Conservation (phyloP, 2,797 vertebrate genomes). For the Sebastes diaconus region DNA sequence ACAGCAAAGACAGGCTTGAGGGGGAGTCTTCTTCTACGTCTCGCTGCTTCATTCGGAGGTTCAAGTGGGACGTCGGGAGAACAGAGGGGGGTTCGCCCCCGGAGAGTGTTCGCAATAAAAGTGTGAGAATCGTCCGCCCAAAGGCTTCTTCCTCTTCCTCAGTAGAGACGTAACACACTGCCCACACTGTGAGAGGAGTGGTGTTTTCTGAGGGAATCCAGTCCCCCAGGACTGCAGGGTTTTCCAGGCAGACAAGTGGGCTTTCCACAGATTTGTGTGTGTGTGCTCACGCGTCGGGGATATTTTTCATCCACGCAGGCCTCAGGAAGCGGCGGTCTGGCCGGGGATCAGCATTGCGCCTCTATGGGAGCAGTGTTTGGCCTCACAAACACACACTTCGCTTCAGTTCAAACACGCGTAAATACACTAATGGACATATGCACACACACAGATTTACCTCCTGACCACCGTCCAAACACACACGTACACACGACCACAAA, state of each 20-base stretch:
- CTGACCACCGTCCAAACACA: conserved; percentile 8
- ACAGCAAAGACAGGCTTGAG: conserved; percentile 45
- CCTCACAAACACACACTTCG: conserved; percentile 24
- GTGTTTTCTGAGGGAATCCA: conserved; percentile 77
- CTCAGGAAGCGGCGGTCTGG: conserved; percentile 85
- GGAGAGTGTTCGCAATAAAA: conserved; percentile 20
- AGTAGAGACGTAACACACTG: conserved; percentile 60
- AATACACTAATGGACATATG: conserved; percentile 43
- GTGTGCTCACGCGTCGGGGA: conserved; percentile 42
- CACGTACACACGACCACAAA: conserved; percentile 39
- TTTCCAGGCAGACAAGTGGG: conserved; percentile 70
- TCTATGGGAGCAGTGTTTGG: conserved; percentile 71
- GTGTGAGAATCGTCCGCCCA: conserved; percentile 20
- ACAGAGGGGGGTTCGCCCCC: neutral
- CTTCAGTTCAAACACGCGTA: conserved; percentile 28
- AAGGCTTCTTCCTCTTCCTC: conserved; percentile 37
- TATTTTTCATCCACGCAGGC: conserved; percentile 77
- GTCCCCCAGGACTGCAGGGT: conserved; percentile 62
- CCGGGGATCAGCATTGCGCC: conserved; percentile 56
- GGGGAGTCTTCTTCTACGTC: conserved; percentile 33
- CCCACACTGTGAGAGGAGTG: conserved; percentile 77
- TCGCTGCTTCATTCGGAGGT: conserved; percentile 40
- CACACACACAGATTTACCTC: conserved; percentile 28
- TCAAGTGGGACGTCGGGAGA: conserved; percentile 36
- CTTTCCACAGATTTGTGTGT: conserved; percentile 59